phyloP scores from a whole-genome alignment of 2,113 vertebrate species.

The Calidris pygmaea region DNA sequence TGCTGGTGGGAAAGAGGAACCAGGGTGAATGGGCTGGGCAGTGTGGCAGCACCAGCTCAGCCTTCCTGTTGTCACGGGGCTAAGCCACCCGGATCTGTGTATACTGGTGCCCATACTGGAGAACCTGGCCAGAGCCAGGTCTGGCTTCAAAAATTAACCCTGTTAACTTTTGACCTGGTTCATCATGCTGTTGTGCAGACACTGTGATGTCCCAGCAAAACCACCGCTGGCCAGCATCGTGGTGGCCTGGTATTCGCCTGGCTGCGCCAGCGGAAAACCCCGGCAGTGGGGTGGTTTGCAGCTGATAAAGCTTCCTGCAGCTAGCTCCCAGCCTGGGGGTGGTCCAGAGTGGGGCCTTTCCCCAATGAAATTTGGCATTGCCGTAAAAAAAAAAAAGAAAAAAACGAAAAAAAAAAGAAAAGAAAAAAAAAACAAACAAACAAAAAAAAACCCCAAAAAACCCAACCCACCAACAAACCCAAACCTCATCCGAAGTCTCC shows the following conservation, averaged over 20 bases:
- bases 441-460: neutral
- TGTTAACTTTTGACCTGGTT: neutral
- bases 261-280: neutral
- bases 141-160: neutral
- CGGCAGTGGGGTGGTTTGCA: neutral
- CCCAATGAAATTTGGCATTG: neutral
- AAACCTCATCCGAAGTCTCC: neutral
- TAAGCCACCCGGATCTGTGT: neutral
- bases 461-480: neutral
- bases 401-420: too few relatives aligned
- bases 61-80: fast-evolving
- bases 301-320: neutral
- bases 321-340: neutral
- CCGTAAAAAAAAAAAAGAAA: neutral
- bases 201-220: fast-evolving
- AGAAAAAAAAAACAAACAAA: neutral
- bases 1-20: neutral
- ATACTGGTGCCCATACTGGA: neutral
- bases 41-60: neutral
- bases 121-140: neutral
- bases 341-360: neutral
- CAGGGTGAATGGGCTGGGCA: fast-evolving
- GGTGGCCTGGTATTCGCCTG: neutral
- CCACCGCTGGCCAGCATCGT: fast-evolving
- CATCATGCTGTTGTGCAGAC: neutral